A percentile compares a stretch with the other conserved stretches of the same genome.
These are phyloP conservation scores for Orius insidiosus DNA, from an alignment of 1,140 invertebrate species.

Conservation along the genomic window DNA sequence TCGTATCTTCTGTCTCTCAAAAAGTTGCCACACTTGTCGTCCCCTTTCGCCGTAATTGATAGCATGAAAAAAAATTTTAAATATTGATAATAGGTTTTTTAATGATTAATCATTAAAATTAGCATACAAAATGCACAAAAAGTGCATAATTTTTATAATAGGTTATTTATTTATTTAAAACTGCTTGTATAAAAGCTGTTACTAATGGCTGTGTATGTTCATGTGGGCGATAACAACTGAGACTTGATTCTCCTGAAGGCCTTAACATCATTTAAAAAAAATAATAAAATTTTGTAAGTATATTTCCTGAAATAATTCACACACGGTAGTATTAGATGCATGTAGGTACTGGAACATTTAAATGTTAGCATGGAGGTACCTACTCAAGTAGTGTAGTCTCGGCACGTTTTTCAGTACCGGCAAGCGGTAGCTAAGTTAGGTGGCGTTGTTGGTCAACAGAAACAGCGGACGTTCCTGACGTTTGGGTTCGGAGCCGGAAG, in stretches of 20 bases:
- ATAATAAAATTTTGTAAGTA: constrained; percentile 23
- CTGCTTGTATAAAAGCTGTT: constrained; percentile 13
- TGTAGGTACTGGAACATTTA: background rate
- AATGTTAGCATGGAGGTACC: background rate
- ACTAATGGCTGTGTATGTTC: constrained; percentile 27
- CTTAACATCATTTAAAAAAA: too few species aligned
- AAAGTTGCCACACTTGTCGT: too few species aligned
- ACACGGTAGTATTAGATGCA: too few species aligned
- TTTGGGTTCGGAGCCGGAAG: constrained; percentile 80
- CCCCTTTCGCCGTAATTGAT: too few species aligned
- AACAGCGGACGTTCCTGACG: constrained; percentile 91
- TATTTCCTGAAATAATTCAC: background rate
- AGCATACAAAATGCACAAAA: too few species aligned
- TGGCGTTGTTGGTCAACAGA: constrained; percentile 67
- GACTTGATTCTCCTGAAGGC: too few species aligned
- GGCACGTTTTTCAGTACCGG: constrained; percentile 42
- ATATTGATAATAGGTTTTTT: too few species aligned
- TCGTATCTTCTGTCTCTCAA: too few species aligned
- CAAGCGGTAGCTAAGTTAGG: constrained; percentile 40
- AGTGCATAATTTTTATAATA: too few species aligned
- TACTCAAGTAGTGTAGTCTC: background rate
- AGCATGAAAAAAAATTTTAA: too few species aligned
- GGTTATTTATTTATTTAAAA: constrained; percentile 3
- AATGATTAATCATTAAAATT: too few species aligned
- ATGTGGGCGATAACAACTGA: constrained; percentile 26